Evolutionary conservation across 2,113 vertebrate species (phyloP), one percentile per base, ranked within the genome.

Genomic region (Aptenodytes patagonicus): DNA sequence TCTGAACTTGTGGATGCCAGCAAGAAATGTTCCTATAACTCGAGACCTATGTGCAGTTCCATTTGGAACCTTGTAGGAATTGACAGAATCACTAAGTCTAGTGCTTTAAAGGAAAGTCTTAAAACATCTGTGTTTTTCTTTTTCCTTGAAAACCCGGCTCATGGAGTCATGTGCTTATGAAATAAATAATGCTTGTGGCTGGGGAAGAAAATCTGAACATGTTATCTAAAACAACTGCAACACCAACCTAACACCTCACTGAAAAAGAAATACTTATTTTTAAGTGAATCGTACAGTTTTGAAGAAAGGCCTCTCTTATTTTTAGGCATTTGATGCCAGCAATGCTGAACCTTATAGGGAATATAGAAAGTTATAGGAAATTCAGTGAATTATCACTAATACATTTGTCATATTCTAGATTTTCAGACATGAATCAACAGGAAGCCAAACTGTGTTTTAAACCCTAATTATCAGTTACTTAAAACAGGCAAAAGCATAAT

Each of bases 321-420:
- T 89, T 78, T 20, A 32, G 40, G 4, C 24, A 68, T 64, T 72
- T 82, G 26, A 32, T 82, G 29, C 52, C 44, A 84, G 36, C 36
- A 86, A 25, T 0, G 0, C 29, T 86, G 20, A 81, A 26, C 34
- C 16, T 89, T 66, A 13, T 13, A 44, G 22, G 4, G 4, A 68
- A 26, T 47, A 64, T 29, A 51, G 34, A 25, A 11, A 87, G 20
- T 91, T 89, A 42, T 1, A 85, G 22, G 69, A 76, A 70, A 17
- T 83, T 83, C 25, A 83, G 28, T 54, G 36, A 88, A 42, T 90
- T 77, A 57, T 44, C 36, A 46, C 19, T n/a, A 58, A 38, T 24
- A 28, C 2, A 10, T 87, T 57, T 58, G 52, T 57, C 22, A 40
- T 81, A 70, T 24, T 80, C 19, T 75, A 52, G 44, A 22, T 73